Conservation (phyloP, 2,888 invertebrate species). For the Napeogenes inachia region DNA sequence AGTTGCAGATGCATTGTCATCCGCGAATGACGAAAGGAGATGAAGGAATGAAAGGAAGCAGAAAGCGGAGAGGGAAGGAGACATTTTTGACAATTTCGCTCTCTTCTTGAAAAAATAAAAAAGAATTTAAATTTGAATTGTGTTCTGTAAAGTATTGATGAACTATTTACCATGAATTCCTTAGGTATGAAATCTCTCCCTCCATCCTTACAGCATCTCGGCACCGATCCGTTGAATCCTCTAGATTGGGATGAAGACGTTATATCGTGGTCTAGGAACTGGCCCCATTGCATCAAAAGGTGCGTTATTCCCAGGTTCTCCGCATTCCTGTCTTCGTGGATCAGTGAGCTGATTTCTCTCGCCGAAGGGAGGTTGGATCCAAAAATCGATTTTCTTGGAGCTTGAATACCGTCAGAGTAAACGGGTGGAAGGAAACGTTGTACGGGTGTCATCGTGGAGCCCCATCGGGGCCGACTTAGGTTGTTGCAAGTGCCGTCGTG, state of each 20-base stretch:
- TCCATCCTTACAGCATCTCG: slow-evolving; percentile 83
- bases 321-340: slow-evolving; percentile 78
- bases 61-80: no score
- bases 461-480: slow-evolving; percentile 84
- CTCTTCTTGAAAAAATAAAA: no score
- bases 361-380: slow-evolving; percentile 84
- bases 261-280: slow-evolving; percentile 92
- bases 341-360: slow-evolving; percentile 82
- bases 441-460: slow-evolving; percentile 89
- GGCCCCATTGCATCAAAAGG: slow-evolving; percentile 94
- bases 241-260: slow-evolving; percentile 86
- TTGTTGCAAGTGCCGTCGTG: slow-evolving; percentile 95
- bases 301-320: slow-evolving; percentile 84
- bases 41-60: no score
- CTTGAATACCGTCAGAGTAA: slow-evolving; percentile 86
- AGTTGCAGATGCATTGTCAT: no score
- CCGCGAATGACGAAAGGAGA: no score
- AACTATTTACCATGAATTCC: slow-evolving; percentile 77
- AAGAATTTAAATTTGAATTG: no score
- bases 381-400: slow-evolving; percentile 76
- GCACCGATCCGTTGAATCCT: slow-evolving; percentile 87
- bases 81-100: no score
- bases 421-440: slow-evolving; percentile 87
- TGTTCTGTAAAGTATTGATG: not conserved
- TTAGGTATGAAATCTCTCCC: slow-evolving; percentile 79